Conservation (phyloP, 2,113 vertebrate species). For the Perccottus glenii region DNA sequence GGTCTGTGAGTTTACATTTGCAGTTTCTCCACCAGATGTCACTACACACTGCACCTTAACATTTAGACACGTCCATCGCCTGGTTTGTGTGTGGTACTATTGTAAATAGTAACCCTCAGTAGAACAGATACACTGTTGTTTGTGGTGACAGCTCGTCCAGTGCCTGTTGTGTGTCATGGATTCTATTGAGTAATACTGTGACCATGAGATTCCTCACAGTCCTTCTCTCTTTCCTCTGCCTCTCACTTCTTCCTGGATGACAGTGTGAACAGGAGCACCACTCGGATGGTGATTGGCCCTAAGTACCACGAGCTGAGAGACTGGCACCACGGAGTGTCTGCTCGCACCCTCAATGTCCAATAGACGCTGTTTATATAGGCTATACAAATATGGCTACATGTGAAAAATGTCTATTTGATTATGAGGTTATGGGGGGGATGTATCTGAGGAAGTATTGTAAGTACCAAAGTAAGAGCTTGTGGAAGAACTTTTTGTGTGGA, state of each 20-base stretch:
- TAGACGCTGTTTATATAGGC: constrained; percentile 70
- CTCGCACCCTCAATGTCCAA: constrained; percentile 96
- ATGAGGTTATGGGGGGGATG: neutral
- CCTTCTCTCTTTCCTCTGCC: constrained; percentile 22
- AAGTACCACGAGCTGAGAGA: constrained; percentile 96
- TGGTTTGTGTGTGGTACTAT: too few species aligned
- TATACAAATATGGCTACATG: constrained; percentile 18
- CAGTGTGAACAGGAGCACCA: constrained; percentile 88
- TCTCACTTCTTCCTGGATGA: constrained; percentile 50
- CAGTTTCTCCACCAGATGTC: too few species aligned
- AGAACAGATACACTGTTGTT: neutral
- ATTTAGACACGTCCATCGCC: too few species aligned
- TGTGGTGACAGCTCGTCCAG: neutral
- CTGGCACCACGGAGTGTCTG: constrained; percentile 99
- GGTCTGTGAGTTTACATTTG: too few species aligned
- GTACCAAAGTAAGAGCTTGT: constrained; percentile 1
- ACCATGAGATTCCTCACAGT: constrained; percentile 27
- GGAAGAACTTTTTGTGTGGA: constrained; percentile 1
- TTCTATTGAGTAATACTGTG: constrained; percentile 3
- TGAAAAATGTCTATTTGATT: neutral
- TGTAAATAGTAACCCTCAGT: too few species aligned
- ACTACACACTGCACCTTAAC: too few species aligned
- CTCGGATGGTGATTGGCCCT: constrained; percentile 89
- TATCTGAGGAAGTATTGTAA: constrained; percentile 27
- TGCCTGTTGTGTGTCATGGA: constrained; percentile 34